Conservation (phyloP, 2,797 vertebrate genomes). For the Crenuchus spilurus region DNA sequence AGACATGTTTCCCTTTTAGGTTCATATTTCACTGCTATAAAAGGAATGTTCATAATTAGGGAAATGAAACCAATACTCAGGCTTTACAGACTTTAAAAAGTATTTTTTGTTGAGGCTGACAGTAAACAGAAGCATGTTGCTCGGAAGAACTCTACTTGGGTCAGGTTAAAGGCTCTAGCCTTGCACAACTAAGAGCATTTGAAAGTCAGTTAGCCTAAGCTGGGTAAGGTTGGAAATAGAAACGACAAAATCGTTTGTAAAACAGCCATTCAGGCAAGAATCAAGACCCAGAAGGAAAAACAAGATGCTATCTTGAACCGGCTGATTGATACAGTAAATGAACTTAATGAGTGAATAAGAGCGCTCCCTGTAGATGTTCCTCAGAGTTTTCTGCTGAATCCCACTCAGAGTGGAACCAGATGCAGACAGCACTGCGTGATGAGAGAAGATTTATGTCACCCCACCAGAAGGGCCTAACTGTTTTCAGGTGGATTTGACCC, state of each 20-base stretch:
- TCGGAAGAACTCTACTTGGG: no score
- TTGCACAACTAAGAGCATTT: conserved; percentile 1
- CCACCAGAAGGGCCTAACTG: conserved; percentile 6
- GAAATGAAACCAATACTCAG: no score
- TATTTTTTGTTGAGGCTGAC: no score
- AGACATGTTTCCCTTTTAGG: no score
- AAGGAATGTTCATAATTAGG: no score
- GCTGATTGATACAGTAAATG: not conserved
- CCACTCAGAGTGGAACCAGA: conserved; percentile 31
- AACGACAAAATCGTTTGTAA: not conserved
- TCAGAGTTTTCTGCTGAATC: conserved; percentile 4
- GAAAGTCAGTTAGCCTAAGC: not conserved
- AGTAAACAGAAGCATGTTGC: no score
- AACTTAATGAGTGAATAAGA: not conserved
- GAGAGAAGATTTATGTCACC: conserved; percentile 24
- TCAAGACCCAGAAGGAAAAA: not conserved
- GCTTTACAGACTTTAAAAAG: no score
- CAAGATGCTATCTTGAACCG: not conserved
- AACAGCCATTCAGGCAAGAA: conserved; percentile 2
- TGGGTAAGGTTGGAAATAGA: not conserved
- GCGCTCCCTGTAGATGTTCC: not conserved
- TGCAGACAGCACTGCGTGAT: conserved; percentile 29
- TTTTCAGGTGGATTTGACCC: conserved; percentile 39
- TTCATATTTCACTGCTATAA: no score
- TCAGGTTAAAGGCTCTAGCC: conserved; percentile 10